Conservation (phyloP, 2,113 vertebrate genomes). For the Rhodinocichla rosea region DNA sequence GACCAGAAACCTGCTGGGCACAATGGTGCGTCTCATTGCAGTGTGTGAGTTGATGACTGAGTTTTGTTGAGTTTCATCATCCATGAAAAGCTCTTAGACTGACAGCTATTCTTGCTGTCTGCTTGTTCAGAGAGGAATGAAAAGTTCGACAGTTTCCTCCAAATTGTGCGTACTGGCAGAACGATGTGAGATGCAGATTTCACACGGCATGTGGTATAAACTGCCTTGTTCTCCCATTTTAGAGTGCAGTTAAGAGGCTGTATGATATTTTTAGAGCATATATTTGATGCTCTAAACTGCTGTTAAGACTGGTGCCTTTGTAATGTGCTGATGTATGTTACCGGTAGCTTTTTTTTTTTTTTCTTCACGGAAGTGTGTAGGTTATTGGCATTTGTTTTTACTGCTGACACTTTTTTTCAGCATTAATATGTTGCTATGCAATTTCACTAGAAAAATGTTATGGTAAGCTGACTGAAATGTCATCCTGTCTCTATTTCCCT, state of each 20-base stretch:
- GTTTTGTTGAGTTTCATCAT: slow-evolving; percentile 30
- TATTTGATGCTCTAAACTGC: slow-evolving; percentile 22
- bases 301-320: slow-evolving; percentile 46
- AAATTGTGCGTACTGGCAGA: slow-evolving; percentile 36
- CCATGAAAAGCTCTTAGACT: background rate
- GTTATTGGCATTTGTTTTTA: slow-evolving; percentile 66
- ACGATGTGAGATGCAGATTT: background rate
- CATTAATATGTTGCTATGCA: slow-evolving; percentile 42
- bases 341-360: slow-evolving; percentile 21
- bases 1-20: background rate
- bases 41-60: slow-evolving; percentile 17
- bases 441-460: slow-evolving; percentile 65
- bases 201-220: background rate
- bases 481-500: slow-evolving; percentile 57
- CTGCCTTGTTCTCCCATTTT: slow-evolving; percentile 19
- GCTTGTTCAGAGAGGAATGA: slow-evolving; percentile 32
- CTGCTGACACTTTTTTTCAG: slow-evolving; percentile 42
- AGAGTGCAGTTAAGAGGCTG: slow-evolving; percentile 21
- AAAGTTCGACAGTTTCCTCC: slow-evolving; percentile 27
- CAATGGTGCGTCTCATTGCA: slow-evolving; percentile 11
- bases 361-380: slow-evolving; percentile 18
- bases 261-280: background rate
- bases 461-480: slow-evolving; percentile 65
- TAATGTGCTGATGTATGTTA: slow-evolving; percentile 49
- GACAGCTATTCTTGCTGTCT: slow-evolving; percentile 24